Evolutionary conservation across 2,113 vertebrate genomes (phyloP).

Genomic region (Coptodon bakossiorum): DNA sequence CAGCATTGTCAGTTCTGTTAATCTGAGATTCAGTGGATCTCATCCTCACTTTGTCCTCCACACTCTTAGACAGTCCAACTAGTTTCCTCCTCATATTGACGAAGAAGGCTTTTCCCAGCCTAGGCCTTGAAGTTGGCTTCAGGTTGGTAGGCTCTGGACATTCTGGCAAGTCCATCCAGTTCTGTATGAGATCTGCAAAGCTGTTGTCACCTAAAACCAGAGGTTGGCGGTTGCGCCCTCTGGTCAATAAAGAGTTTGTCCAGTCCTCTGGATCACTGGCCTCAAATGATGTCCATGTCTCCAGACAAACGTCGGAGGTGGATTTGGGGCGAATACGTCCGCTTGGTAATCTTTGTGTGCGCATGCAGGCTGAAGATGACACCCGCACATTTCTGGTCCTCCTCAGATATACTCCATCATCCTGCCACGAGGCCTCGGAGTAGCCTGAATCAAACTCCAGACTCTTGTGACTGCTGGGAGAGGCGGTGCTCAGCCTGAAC

Average conservation of each 20-base stretch:
- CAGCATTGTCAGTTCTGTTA: slow-evolving; percentile 57
- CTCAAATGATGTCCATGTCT: slow-evolving; percentile 85
- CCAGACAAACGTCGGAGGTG: slow-evolving; percentile 84
- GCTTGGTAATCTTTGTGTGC: slow-evolving; percentile 54
- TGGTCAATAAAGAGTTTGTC: slow-evolving; percentile 85
- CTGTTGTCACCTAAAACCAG: slow-evolving; percentile 93
- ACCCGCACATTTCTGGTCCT: slow-evolving; percentile 73
- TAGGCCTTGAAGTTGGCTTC: slow-evolving; percentile 51
- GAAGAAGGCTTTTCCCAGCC: slow-evolving; percentile 81
- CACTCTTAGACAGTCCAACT: slow-evolving; percentile 76
- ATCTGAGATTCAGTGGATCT: slow-evolving; percentile 44
- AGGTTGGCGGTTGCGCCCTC: slow-evolving; percentile 89
- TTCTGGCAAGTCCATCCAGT: slow-evolving; percentile 95
- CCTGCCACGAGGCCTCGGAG: slow-evolving; percentile 86
- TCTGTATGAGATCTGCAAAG: slow-evolving; percentile 91
- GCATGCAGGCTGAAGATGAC: slow-evolving; percentile 64
- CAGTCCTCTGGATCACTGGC: slow-evolving; percentile 79
- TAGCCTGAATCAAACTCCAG: slow-evolving; percentile 93
- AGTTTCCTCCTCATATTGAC: slow-evolving; percentile 85
- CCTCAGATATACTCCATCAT: slow-evolving; percentile 75
- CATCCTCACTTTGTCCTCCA: slow-evolving; percentile 64
- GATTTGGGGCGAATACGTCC: slow-evolving; percentile 80
- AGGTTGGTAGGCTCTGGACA: slow-evolving; percentile 68
- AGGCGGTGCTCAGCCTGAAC: slow-evolving; percentile 55
- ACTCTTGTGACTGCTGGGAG: slow-evolving; percentile 79